A percentile compares a stretch with the other conserved stretches of the same genome.
Conservation (phyloP, 2,797 vertebrate genomes). For the Sphaeramia orbicularis region DNA sequence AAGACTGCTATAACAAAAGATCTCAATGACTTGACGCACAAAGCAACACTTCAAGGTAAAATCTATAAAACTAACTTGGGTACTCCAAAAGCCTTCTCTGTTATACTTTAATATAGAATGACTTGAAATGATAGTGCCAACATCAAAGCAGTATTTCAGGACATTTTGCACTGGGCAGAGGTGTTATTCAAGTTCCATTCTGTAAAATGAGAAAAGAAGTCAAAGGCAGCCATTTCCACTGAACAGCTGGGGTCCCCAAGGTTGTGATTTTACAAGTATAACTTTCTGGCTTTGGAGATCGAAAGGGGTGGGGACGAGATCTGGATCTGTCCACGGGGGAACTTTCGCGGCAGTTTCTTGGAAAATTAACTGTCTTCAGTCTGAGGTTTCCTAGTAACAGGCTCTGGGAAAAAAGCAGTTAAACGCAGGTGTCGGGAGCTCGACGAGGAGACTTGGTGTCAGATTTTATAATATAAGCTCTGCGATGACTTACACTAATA, state of each 20-base stretch:
- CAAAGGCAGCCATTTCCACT: conserved; percentile 1
- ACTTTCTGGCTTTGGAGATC: conserved; percentile 48
- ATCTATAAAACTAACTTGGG: not conserved
- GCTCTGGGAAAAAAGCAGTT: conserved; percentile 23
- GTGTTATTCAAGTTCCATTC: conserved; percentile 1
- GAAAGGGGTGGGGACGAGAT: conserved; percentile 21
- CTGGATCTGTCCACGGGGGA: conserved; percentile 32
- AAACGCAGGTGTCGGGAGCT: conserved; percentile 41
- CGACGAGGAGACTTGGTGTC: not conserved
- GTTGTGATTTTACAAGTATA: conserved; percentile 45
- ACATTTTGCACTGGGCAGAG: not conserved
- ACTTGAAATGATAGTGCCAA: not conserved
- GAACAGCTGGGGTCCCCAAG: conserved; percentile 56
- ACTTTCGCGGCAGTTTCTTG: conserved; percentile 28
- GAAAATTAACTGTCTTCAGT: conserved; percentile 27
- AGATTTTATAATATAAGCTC: not conserved
- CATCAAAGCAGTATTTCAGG: conserved; percentile 4
- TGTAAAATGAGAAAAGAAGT: not conserved
- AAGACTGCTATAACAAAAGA: not conserved
- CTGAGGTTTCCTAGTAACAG: conserved; percentile 28
- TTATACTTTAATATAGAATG: not conserved
- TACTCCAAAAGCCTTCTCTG: not conserved
- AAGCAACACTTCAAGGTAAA: conserved; percentile 16
- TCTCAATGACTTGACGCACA: conserved; percentile 5
- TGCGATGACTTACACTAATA: not conserved